Evolutionary conservation across 2,888 invertebrate species (phyloP).

Genomic region (Stratiomys singularior): DNA sequence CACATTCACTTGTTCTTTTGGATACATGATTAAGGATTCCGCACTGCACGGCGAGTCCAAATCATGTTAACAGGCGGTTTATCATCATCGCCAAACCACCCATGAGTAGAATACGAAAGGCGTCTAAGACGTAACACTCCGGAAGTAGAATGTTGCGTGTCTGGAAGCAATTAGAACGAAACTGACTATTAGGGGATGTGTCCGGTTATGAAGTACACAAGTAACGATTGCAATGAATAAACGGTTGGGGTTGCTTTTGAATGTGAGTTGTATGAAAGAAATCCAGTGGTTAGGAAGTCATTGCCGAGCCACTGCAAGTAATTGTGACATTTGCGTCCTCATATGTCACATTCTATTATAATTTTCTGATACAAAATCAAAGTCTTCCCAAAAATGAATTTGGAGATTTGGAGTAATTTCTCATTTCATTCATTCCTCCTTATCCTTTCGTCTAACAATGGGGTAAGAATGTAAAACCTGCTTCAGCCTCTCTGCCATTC

Average conservation of each 20-base stretch:
- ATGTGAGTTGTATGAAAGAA: too few species aligned
- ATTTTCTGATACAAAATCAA: too few species aligned
- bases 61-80: slow-evolving; percentile 53
- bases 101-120: slow-evolving; percentile 24
- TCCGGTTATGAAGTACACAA: slow-evolving; percentile 51
- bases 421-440: too few species aligned
- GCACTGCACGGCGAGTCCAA: slow-evolving; percentile 45
- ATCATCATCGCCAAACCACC: slow-evolving; percentile 48
- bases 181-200: slow-evolving; percentile 48
- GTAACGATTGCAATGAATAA: slow-evolving; percentile 35
- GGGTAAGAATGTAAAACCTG: too few species aligned
- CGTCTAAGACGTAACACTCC: slow-evolving; percentile 22
- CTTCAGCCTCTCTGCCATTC: too few species aligned
- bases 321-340: too few species aligned
- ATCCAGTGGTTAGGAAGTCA: too few species aligned
- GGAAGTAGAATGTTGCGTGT: slow-evolving; percentile 48
- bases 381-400: too few species aligned
- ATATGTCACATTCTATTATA: too few species aligned
- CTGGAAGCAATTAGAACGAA: slow-evolving; percentile 46
- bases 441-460: too few species aligned
- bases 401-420: too few species aligned
- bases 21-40: slow-evolving; percentile 40
- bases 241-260: background rate
- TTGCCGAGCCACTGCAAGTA: too few species aligned
- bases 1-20: slow-evolving; percentile 21